These are phyloP conservation scores for Gasterosteus aculeatus DNA, from an alignment of 2,113 vertebrate species.

Conservation along the genomic window DNA sequence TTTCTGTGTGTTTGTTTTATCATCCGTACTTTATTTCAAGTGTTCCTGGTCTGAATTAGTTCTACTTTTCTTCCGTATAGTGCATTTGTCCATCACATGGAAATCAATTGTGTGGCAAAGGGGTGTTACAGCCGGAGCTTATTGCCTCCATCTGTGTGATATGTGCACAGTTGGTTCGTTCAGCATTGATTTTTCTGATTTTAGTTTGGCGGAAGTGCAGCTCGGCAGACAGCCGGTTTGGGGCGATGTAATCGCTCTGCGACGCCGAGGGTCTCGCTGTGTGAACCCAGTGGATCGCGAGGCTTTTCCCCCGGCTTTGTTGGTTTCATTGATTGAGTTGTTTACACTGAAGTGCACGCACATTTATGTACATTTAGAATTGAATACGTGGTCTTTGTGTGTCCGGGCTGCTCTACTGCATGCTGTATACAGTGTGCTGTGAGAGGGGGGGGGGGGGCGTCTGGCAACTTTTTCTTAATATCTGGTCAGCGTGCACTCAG, in stretches of 20 bases:
- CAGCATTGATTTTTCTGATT: conserved; percentile 15
- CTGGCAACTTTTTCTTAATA: conserved; percentile 28
- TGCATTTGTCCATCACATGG: neutral
- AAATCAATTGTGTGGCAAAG: neutral
- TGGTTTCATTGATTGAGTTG: neutral
- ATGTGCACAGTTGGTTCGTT: conserved; percentile 7
- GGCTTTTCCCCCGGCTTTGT: neutral
- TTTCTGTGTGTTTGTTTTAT: neutral
- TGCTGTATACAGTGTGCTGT: neutral
- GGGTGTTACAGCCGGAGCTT: neutral
- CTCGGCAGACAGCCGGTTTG: conserved; percentile 26
- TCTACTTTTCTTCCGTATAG: neutral
- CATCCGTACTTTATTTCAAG: neutral
- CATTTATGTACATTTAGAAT: conserved; percentile 1
- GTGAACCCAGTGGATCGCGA: neutral
- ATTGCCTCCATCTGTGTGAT: conserved; percentile 13
- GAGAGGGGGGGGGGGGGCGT: neutral
- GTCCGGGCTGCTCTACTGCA: too few species aligned
- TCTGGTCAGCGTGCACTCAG: conserved; percentile 16
- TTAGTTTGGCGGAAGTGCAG: neutral
- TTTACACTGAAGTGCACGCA: neutral
- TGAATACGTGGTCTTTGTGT: neutral
- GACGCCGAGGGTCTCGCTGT: conserved; percentile 16
- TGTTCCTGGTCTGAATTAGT: neutral
- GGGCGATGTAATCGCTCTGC: conserved; percentile 2